These are phyloP conservation scores for Nasonia oneida DNA, from an alignment of 2,888 invertebrate genomes.

Conservation along the genomic window DNA sequence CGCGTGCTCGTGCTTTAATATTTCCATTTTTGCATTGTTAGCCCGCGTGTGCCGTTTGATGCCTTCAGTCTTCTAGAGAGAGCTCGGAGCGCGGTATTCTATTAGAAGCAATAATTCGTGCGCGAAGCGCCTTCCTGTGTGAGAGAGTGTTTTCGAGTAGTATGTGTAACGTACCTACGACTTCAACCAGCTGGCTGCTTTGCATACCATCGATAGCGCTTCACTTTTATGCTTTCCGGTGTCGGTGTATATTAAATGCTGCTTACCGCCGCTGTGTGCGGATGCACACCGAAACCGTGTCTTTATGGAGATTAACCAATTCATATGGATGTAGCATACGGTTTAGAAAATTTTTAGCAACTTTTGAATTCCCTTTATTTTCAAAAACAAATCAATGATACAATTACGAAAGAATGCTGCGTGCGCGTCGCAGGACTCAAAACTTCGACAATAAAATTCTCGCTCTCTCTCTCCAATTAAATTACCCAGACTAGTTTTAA, in stretches of 20 bases:
- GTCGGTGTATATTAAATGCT: not conserved
- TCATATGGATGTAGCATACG: too few species aligned
- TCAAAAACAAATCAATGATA: not conserved
- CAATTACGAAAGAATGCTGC: not conserved
- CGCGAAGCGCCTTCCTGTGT: slow-evolving; percentile 4
- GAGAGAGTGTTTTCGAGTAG: slow-evolving; percentile 5
- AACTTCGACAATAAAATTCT: slow-evolving; percentile 3
- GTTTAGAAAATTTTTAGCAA: not conserved
- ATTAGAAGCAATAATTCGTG: slow-evolving; percentile 26
- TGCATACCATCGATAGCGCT: slow-evolving; percentile 19
- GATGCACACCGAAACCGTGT: not conserved
- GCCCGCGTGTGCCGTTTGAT: slow-evolving; percentile 14
- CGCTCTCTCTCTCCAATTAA: not conserved
- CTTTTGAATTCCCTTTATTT: not conserved
- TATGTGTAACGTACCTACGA: not conserved
- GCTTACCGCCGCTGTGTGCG: not conserved
- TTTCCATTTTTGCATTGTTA: slow-evolving; percentile 43
- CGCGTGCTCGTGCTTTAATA: slow-evolving; percentile 2
- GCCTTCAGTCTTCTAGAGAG: slow-evolving; percentile 10
- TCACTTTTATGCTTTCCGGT: not conserved
- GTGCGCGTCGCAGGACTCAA: not conserved
- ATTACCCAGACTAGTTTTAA: slow-evolving; percentile 25
- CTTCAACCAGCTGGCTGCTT: slow-evolving; percentile 16
- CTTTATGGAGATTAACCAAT: not conserved
- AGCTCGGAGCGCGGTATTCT: not conserved